Conservation (phyloP, 2,113 vertebrate genomes). For the Corydoras maculifer region DNA sequence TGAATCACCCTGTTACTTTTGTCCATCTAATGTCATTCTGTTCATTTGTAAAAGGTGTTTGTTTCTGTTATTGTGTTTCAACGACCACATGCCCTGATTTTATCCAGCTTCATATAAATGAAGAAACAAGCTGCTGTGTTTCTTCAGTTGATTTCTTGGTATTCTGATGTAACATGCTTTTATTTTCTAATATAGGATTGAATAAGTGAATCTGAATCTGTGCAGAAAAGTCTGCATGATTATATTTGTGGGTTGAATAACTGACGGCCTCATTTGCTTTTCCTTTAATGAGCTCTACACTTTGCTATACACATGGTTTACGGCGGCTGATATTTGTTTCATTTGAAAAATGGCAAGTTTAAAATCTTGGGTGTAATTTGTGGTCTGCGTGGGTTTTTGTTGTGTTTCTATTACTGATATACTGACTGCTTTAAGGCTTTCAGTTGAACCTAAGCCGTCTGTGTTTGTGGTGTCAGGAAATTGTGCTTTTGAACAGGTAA, state of each 20-base stretch:
- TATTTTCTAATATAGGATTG: slow-evolving; percentile 1
- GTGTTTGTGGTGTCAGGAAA: slow-evolving; percentile 25
- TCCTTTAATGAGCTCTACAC: neutral
- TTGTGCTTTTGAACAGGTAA: slow-evolving; percentile 34
- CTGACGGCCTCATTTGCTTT: neutral
- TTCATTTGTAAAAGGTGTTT: no score
- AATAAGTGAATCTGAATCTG: neutral
- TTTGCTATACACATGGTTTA: neutral
- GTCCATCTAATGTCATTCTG: no score
- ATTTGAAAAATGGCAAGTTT: neutral
- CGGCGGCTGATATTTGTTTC: neutral
- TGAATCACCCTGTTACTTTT: no score
- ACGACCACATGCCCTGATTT: no score
- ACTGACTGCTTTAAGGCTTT: slow-evolving; percentile 26
- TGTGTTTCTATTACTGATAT: slow-evolving; percentile 10
- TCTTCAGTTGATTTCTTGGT: neutral
- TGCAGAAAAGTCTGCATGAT: slow-evolving; percentile 4
- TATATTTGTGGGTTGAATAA: neutral
- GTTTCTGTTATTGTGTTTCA: no score
- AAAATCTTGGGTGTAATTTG: slow-evolving; percentile 8
- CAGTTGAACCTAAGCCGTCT: slow-evolving; percentile 27
- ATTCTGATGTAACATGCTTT: neutral
- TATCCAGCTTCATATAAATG: no score
- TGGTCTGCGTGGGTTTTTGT: slow-evolving; percentile 1
- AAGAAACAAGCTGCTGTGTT: neutral